phyloP scores from a whole-genome alignment of 2,113 vertebrate species.

The Saccopteryx bilineata region DNA sequence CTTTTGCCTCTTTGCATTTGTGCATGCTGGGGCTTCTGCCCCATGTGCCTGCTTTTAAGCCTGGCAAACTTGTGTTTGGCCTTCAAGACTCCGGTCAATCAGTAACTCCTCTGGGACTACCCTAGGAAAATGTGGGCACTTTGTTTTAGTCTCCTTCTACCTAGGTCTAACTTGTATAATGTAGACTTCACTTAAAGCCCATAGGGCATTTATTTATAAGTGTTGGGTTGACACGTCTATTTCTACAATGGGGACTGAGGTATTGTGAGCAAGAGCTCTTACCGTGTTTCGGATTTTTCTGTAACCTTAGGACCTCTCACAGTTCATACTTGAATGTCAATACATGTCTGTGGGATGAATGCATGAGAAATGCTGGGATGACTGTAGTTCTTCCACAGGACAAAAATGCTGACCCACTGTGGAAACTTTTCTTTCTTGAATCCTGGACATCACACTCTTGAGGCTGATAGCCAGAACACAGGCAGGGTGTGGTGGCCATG shows the following conservation, averaged over 20 bases:
- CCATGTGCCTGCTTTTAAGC: neutral
- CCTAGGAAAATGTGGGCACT: neutral
- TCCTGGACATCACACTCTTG: neutral
- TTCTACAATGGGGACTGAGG: neutral
- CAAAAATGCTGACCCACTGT: neutral
- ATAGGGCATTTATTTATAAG: neutral
- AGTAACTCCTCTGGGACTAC: neutral
- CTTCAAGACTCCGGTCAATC: neutral
- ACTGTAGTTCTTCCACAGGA: neutral
- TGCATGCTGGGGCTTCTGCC: neutral
- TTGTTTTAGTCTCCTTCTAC: neutral
- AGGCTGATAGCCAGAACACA: neutral
- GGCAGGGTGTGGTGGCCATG: neutral
- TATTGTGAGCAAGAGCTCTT: conserved; percentile 10
- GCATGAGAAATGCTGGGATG: neutral
- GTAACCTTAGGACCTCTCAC: neutral
- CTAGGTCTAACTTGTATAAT: neutral
- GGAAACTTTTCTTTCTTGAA: neutral
- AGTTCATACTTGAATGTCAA: neutral
- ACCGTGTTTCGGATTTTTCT: neutral
- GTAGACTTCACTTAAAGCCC: neutral
- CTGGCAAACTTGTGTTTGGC: neutral
- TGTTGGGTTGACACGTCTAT: neutral
- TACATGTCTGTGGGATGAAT: neutral
- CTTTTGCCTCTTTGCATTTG: neutral